Evolutionary conservation across 2,888 invertebrate genomes (phyloP), one percentile per base, ranked within the genome.

Genomic region (Agonopterix alstromeriana): DNA sequence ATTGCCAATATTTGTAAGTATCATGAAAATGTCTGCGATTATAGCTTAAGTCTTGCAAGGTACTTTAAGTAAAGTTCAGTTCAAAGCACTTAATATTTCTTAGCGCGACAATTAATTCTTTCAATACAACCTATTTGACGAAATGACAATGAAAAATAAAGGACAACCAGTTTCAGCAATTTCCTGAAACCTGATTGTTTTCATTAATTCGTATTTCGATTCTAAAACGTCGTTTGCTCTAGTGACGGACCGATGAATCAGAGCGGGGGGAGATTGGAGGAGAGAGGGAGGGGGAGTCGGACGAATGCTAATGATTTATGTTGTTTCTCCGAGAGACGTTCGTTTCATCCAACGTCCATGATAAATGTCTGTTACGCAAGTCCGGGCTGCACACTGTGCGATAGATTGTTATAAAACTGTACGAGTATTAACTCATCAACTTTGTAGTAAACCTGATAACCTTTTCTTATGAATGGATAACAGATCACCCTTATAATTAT

Each of bases 261-360:
- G 64, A 11, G 50, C 35, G 11, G 47, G 55, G 45, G 49, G 38
- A 50, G 48, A n/a, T n/a, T 46, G 56, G 46, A 14, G 0, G 10
- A 11, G 53, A 55, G 59, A 41, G 46, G 47, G 46, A 63, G 64
- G 57, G 47, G 49, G 55, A 36, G 55, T 54, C 56, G 60, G 61
- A 42, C 38, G 60, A 57, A 65, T 62, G 59, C 66, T 67, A 73
- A 79, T 82, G 82, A 82, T 82, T 81, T 79, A 82, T 82, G 74
- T 76, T 67, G 67, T 65, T 71, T 70, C 67, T 64, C 58, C 60
- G 63, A 57, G 70, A 74, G 75, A 74, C 67, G 68, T 56, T 70
- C 69, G 67, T 66, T 76, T 71, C 72, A 74, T 62, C 67, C 62
- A 27, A 57, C 56, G 53, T 56, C 53, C 57, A 62, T 81, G 81